Base-by-base conservation (phyloP, 2,113 vertebrate species). In the Camelus bactrianus region DNA sequence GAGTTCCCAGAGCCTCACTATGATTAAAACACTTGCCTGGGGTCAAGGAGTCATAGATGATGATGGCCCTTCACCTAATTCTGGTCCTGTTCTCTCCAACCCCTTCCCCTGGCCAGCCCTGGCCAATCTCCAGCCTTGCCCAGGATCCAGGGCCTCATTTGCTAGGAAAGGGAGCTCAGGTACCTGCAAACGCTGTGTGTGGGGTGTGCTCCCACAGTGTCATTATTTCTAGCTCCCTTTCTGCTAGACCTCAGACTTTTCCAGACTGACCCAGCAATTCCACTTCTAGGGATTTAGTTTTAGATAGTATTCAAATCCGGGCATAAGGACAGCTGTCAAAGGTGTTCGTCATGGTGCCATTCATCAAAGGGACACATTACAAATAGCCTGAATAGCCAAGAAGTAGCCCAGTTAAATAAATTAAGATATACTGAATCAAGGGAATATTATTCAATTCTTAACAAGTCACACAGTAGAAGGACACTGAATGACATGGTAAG, bases 1-100 rank as follows among this genome's bases (percentile, higher is more conserved):
- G 87, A 52, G 35, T 94, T 95, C 93, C 86, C 82, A 80, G 77
- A 93, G 67, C 48, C 69, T 91, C 6, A 2, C 3, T 50, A 42
- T 86, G 91, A 84, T 96, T 70, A 82, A 95, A 96, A 94, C 76
- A 83, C 20, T 91, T 91, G 64, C 50, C 82, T 86, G 46, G 20
- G 82, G 89, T 95, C 92, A 97, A 83, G 73, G 0, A 89, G 91
- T 46, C 58, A 28, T 4, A 64, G 88, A 73, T 70, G 82, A 67
- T 32, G 22, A 67, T 35, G 22, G 50, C 50, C 65, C 64, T 35
- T 65, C 87, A 32, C 56, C 20, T 30, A 19, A 22, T 89, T 77
- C 80, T 76, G n/a, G 70, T 52, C 69, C 62, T 46, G 1, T 50
- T 75, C 3, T 42, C 52, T 42, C 6, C 76, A 64, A 46, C 8